phyloP scores from a whole-genome alignment of 2,797 vertebrate species.

The Anguilla megastoma region DNA sequence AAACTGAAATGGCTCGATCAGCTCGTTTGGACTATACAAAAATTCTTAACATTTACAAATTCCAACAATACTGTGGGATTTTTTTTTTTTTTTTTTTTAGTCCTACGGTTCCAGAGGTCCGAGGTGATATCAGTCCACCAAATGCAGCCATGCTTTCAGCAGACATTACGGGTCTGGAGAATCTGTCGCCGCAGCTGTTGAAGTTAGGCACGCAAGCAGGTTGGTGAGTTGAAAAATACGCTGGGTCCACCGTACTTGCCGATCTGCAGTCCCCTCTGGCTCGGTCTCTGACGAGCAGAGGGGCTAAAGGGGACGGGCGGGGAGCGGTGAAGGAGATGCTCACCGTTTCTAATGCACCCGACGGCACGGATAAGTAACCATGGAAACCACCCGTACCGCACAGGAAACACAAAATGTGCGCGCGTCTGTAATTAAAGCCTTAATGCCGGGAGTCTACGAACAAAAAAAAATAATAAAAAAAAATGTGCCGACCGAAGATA shows the following conservation, averaged over 20 bases:
- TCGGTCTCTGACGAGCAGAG: not conserved
- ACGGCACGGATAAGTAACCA: not conserved
- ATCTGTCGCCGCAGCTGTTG: not conserved
- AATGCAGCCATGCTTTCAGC: slow-evolving; percentile 11
- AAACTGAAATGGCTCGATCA: slow-evolving; percentile 15
- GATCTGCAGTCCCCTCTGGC: slow-evolving; percentile 8
- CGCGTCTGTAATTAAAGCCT: not conserved
- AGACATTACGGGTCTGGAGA: not conserved
- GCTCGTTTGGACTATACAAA: slow-evolving; percentile 23
- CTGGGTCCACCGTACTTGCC: slow-evolving; percentile 6
- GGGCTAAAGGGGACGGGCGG: not conserved
- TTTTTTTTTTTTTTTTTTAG: not conserved
- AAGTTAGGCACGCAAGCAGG: slow-evolving; percentile 12
- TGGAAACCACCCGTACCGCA: slow-evolving; percentile 1
- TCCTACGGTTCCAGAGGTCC: not conserved
- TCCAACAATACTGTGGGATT: slow-evolving; percentile 27
- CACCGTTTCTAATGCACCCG: not conserved
- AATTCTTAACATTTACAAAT: slow-evolving; percentile 19
- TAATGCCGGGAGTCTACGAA: slow-evolving; percentile 3
- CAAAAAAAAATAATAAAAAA: not conserved
- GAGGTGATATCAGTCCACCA: slow-evolving; percentile 31
- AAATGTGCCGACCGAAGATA: not conserved
- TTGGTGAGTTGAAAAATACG: slow-evolving; percentile 18
- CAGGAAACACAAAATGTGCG: slow-evolving; percentile 10
- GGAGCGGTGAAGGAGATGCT: not conserved